Conservation (phyloP, 2,113 vertebrate genomes). For the Anguilla japonica region DNA sequence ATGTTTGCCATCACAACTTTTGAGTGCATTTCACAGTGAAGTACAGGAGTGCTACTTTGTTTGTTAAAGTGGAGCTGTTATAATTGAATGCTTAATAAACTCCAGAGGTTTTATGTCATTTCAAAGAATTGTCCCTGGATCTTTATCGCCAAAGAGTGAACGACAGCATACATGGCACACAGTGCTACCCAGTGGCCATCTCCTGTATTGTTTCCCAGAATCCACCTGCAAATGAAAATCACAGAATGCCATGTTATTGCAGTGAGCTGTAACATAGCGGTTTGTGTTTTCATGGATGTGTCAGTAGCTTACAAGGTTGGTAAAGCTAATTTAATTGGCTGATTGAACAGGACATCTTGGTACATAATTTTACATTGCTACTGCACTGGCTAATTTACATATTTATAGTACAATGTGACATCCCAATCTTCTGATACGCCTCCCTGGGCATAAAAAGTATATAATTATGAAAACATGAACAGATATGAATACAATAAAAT, state of each 20-base stretch:
- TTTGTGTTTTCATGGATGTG: not conserved
- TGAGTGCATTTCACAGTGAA: not conserved
- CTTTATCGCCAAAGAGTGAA: not conserved
- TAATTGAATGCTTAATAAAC: not conserved
- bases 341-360: not conserved
- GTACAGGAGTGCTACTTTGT: not conserved
- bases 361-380: not conserved
- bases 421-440: not conserved
- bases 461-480: not conserved
- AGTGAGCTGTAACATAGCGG: not conserved
- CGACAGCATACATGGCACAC: not conserved
- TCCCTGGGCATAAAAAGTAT: not conserved
- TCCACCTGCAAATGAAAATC: not conserved
- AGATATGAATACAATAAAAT: not conserved
- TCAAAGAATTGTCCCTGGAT: not conserved
- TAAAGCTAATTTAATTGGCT: not conserved
- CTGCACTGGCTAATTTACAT: not conserved
- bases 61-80: not conserved
- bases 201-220: slow-evolving; percentile 8
- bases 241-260: not conserved
- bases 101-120: not conserved
- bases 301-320: not conserved
- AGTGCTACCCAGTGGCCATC: slow-evolving; percentile 7
- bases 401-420: not conserved
- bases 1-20: not conserved